These are phyloP conservation scores for Labeo calbasu DNA, from an alignment of 2,797 vertebrate genomes.

Conservation along the genomic window DNA sequence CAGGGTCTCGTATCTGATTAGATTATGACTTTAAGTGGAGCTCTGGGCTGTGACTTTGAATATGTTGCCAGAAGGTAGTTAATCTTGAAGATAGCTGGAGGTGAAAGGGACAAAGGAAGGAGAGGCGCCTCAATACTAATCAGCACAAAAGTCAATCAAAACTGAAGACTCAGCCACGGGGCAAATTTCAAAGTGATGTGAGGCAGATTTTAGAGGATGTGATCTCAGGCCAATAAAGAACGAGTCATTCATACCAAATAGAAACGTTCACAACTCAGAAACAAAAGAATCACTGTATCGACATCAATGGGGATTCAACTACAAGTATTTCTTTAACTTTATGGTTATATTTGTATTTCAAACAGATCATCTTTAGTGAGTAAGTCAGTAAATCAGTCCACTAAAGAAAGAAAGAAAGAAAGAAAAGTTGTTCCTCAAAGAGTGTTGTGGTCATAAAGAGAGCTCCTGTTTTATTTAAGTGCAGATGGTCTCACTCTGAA, in stretches of 20 bases:
- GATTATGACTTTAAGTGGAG: slow-evolving; percentile 53
- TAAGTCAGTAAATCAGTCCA: not conserved
- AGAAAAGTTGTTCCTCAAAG: no score
- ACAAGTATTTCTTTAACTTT: not conserved
- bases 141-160: slow-evolving; percentile 59
- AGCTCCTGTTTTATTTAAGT: not conserved
- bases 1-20: slow-evolving; percentile 48
- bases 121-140: slow-evolving; percentile 61
- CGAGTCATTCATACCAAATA: slow-evolving; percentile 4
- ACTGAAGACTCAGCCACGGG: not conserved
- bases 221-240: slow-evolving; percentile 38
- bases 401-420: not conserved
- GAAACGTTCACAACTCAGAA: slow-evolving; percentile 3
- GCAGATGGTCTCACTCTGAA: slow-evolving; percentile 34
- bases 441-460: not conserved
- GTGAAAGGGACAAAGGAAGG: slow-evolving; percentile 33
- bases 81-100: slow-evolving; percentile 49
- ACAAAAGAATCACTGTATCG: not conserved
- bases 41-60: slow-evolving; percentile 55
- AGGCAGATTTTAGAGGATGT: slow-evolving; percentile 22
- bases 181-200: not conserved
- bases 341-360: not conserved
- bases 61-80: slow-evolving; percentile 49
- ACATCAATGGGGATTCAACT: not conserved
- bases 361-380: not conserved